Evolutionary conservation across 2,113 vertebrate genomes (phyloP), one percentile per base, ranked within the genome.

Genomic region (Ctenomys sociabilis): DNA sequence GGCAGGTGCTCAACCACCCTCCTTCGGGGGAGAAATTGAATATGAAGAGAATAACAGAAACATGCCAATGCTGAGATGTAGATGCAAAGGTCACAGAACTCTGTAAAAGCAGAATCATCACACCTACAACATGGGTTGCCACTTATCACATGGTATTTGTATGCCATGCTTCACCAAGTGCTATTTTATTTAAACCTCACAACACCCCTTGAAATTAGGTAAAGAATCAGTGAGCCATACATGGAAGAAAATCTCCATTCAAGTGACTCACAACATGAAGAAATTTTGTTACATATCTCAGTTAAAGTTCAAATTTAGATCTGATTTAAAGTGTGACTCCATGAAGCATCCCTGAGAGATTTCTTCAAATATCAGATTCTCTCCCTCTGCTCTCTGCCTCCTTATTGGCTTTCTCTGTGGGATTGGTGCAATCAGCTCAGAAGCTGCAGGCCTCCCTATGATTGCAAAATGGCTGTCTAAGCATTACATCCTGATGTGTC

Each of bases 291-390:
- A 45, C n/a, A 9, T 61, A 68, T 40, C 16, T 64, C 66, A 14
- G 37, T 72, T 92, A 40, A 90, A 96, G 64, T 85, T 43, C 32
- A 93, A 49, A 78, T 78, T 91, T 78, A 78, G 63, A 21, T 82
- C 37, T 66, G 37, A 49, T 28, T 75, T 95, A 72, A 82, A 83
- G n/a, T 28, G 13, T 91, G 40, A 64, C 30, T 90, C 66, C 37
- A 43, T 78, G 37, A 30, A 73, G 52, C 9, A 59, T 66, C 17
- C 68, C 43, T 45, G 85, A 88, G 83, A 57, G 28, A 11, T 30
- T n/a, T 37, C 66, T 73, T 32, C 68, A 82, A 28, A 82, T 6
- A 52, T 35, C 37, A n/a, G 45, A 43, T 37, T 43, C 30, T 75
- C 72, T 92, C 32, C 61, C 19, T 68, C 5, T 28, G 45, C 40